These are phyloP conservation scores for Salvelinus namaycush DNA, from an alignment of 2,113 vertebrate species.

Conservation along the genomic window DNA sequence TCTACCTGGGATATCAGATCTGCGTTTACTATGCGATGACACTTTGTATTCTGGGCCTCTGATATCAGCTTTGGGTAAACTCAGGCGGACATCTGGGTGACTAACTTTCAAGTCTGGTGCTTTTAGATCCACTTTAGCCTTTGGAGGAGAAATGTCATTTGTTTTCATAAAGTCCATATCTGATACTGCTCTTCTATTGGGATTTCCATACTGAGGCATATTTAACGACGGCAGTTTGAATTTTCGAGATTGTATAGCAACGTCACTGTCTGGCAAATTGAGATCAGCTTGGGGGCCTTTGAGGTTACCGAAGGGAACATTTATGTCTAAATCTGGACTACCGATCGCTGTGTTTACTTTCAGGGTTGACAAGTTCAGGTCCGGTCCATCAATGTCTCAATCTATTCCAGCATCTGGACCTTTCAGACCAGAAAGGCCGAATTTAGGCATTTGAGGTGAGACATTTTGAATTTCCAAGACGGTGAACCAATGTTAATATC, in stretches of 20 bases:
- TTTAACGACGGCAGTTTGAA: conserved; percentile 7
- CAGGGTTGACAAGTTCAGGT: no score
- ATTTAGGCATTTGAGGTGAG: no score
- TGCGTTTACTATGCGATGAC: no score
- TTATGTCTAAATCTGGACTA: no score
- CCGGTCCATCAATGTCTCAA: no score
- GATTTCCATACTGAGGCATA: conserved; percentile 28
- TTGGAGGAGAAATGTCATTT: conserved; percentile 34
- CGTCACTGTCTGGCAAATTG: no score
- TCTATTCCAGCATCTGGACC: no score
- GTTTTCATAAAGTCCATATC: conserved; percentile 49
- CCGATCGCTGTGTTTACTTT: no score
- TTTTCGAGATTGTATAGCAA: no score
- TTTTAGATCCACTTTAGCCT: conserved; percentile 44
- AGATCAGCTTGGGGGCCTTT: no score
- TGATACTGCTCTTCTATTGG: conserved; percentile 12
- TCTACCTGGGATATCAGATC: conserved; percentile 5
- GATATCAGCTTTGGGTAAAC: conserved; percentile 33
- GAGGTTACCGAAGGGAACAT: no score
- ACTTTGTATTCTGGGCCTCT: background rate
- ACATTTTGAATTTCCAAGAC: conserved; percentile 16
- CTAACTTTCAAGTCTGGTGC: conserved; percentile 22
- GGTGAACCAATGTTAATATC: conserved; percentile 7
- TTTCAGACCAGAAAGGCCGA: no score
- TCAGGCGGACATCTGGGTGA: conserved; percentile 30